These are phyloP conservation scores for Daktulosphaira vitifoliae DNA, from an alignment of 1,140 invertebrate genomes.

Conservation along the genomic window DNA sequence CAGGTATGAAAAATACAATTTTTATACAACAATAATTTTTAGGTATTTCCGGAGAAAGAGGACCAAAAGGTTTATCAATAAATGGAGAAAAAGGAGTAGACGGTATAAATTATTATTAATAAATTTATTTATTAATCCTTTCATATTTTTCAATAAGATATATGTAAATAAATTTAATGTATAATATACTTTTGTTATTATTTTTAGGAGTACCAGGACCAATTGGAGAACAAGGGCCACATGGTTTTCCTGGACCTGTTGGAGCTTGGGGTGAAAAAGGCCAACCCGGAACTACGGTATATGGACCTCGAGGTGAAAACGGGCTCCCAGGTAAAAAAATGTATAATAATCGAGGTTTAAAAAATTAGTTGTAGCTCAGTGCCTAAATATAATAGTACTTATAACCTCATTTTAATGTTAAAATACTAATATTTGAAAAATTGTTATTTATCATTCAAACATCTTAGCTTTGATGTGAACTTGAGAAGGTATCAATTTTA, in stretches of 20 bases:
- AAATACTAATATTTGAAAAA: too few relatives aligned
- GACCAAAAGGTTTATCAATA: slow-evolving; percentile 48
- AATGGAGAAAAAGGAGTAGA: slow-evolving; percentile 65
- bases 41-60: slow-evolving; percentile 49
- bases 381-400: too few relatives aligned
- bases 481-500: too few relatives aligned
- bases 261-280: slow-evolving; percentile 58
- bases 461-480: too few relatives aligned
- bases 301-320: slow-evolving; percentile 55
- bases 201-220: slow-evolving; percentile 33
- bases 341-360: too few relatives aligned
- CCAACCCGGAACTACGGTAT: slow-evolving; percentile 52
- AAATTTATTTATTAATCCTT: background rate
- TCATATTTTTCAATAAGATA: background rate
- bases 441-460: too few relatives aligned
- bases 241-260: slow-evolving; percentile 53
- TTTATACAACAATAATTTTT: background rate
- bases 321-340: slow-evolving; percentile 45
- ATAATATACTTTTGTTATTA: slow-evolving; percentile 10
- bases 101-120: slow-evolving; percentile 44
- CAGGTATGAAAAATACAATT: too few relatives aligned
- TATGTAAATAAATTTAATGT: background rate
- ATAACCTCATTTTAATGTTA: too few relatives aligned
- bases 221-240: slow-evolving; percentile 52
- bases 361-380: too few relatives aligned